Base-by-base conservation (phyloP, 2,888 invertebrate genomes). In the Himalopsyche japonica region DNA sequence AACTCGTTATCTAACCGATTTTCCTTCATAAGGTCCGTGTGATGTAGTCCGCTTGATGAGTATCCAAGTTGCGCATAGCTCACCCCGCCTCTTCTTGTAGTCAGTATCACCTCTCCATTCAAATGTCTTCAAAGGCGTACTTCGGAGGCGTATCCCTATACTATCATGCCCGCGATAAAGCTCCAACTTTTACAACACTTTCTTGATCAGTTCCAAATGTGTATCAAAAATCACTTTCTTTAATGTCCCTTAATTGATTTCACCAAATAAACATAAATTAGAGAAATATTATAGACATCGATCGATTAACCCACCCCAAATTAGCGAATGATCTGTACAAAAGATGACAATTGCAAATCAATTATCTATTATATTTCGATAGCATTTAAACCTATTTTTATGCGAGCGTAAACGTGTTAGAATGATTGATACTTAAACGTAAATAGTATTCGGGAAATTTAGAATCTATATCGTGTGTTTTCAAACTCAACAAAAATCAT, bases 21-120 rank as follows among this genome's bases (percentile, higher is more conserved):
- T 20, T 57, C 57, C 20, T 57, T 57, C 57, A 57, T 57, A 57
- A 57, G 57, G 57, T 57, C 57, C 24, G 57, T 8, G 57, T 57
- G 57, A 57, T 57, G 57, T 57, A 57, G 57, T 57, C 57, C 57
- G 57, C 20, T 20, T 57, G 57, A 5, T 20, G 24, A 15, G 24
- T 57, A 57, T 57, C 57, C 57, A 57, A 57, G 57, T 20, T 57
- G 57, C 57, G 57, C 57, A 57, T 57, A 57, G 20, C 57, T 57
- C 20, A 20, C 57, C 57, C 57, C 57, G 57, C 57, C 57, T 57
- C 57, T 57, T 57, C 57, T 20, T 20, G 57, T 24, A 57, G 76
- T 77, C 27, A 34, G 48, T 81, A 81, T 82, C 82, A 82, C 82
- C 82, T 82, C 79, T 82, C 82, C 82, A 82, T 82, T 30, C 37